Base-by-base conservation (phyloP, 1,140 invertebrate species). In the Cydia splendana region DNA sequence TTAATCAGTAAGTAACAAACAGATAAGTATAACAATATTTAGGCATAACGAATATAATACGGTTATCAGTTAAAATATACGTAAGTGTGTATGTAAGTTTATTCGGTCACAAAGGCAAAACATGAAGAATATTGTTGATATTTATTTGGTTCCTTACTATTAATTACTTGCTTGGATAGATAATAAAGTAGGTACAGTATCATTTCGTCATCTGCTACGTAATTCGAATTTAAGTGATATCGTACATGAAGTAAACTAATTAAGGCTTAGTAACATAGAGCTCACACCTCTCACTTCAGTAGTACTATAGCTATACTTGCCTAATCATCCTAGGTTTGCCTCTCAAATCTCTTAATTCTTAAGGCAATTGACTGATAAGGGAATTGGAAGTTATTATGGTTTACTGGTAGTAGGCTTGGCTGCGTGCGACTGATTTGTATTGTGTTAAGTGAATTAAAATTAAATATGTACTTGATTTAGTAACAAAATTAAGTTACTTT, bases 11-110 rank as follows among this genome's bases (percentile, higher is more conserved):
- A 24, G 53, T 51, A 51, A 15, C 0, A 4, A 18, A 18, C 53
- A 57, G n/a, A 57, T 57, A 18, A 3, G 30, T 53, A 51, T 5
- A 51, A 18, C 6, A n/a, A 18, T 57, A 57, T 57, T 57, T 62
- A 62, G 57, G 30, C n/a, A 71, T 30, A n/a, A 69, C 34, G 15
- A 18, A 71, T 62, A 24, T 62, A 24, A 62, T 4, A 71, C 15
- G n/a, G 34, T 71, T 71, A 71, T 71, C 67, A 71, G 67, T 45
- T 71, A 10, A 71, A 71, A 45, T 6, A 38, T 71, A 71, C 67
- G 38, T n/a, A 34, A 69, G 65, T 10, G 34, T 45, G 13, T 71
- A 71, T 24, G 13, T 71, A 71, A 71, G 7, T 71, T 67, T 67
- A 67, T 67, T 71, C 67, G 67, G 28, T n/a, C 30, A 20, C 34